Conservation (phyloP, 2,888 invertebrate genomes). For the Sipha maydis region DNA sequence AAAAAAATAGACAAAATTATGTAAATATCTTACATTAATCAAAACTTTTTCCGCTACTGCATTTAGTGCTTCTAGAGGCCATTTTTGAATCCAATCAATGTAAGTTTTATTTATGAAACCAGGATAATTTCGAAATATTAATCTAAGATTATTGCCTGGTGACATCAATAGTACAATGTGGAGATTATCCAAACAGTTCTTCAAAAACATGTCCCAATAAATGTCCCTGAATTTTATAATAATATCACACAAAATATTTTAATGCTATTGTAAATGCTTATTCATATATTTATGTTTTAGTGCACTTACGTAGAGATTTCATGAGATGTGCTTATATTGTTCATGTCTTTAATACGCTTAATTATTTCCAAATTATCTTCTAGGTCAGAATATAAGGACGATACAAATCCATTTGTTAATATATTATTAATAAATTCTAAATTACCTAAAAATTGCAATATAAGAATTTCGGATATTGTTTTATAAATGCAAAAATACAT, state of each 20-base stretch:
- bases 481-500: no score
- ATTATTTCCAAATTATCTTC: constrained; percentile 33
- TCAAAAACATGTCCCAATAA: constrained; percentile 82
- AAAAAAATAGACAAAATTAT: no score
- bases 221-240: constrained; percentile 1
- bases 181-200: constrained; percentile 81
- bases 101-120: constrained; percentile 89
- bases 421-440: constrained; percentile 49
- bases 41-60: constrained; percentile 89
- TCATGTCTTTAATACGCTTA: not conserved
- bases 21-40: constrained; percentile 74
- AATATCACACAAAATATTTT: not conserved
- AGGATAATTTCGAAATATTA: constrained; percentile 90
- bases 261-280: not conserved
- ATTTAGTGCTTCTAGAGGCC: constrained; percentile 88
- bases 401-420: constrained; percentile 44
- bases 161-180: constrained; percentile 92
- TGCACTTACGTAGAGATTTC: constrained; percentile 19
- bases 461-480: not conserved
- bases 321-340: not conserved
- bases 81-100: constrained; percentile 94
- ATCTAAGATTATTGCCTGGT: constrained; percentile 82
- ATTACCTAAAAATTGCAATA: not conserved
- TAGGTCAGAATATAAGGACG: constrained; percentile 30
- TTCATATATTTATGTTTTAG: no score